Evolutionary conservation across 2,888 invertebrate genomes (phyloP).

Genomic region (Pammene aurita): DNA sequence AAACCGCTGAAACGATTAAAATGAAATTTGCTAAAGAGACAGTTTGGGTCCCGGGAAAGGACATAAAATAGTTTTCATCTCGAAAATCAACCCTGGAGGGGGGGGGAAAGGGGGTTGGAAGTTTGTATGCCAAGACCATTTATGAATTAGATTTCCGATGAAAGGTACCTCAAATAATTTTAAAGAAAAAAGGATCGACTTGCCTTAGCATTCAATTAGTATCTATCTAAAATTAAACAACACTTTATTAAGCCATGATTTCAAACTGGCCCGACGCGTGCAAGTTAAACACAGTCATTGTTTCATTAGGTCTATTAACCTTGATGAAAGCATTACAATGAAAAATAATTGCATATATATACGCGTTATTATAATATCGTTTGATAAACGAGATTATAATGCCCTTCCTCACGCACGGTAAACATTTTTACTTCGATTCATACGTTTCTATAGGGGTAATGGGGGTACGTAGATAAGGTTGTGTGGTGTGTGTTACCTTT

Average conservation of each 20-base stretch:
- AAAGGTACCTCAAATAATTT: too few species aligned
- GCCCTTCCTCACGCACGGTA: constrained; percentile 42
- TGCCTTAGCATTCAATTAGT: too few species aligned
- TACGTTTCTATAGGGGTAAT: constrained; percentile 53
- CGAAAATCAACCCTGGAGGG: too few species aligned
- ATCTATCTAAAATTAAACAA: too few species aligned
- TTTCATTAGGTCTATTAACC: constrained; percentile 33
- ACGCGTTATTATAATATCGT: constrained; percentile 42
- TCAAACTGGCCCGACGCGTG: background rate
- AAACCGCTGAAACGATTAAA: too few species aligned
- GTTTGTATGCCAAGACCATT: too few species aligned
- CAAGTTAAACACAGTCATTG: constrained; percentile 15
- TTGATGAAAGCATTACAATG: constrained; percentile 27
- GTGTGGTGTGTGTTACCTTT: background rate
- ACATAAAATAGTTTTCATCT: too few species aligned
- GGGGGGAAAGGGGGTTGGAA: too few species aligned
- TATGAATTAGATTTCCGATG: too few species aligned
- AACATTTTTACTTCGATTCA: constrained; percentile 42
- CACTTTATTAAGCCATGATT: background rate
- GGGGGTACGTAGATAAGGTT: constrained; percentile 45
- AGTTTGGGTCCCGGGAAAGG: too few species aligned
- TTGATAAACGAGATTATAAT: constrained; percentile 43
- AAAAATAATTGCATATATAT: constrained; percentile 33
- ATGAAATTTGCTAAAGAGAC: too few species aligned
- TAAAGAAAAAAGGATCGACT: too few species aligned